Evolutionary conservation across 2,113 vertebrate genomes (phyloP).

Genomic region (Tragulus kanchil): DNA sequence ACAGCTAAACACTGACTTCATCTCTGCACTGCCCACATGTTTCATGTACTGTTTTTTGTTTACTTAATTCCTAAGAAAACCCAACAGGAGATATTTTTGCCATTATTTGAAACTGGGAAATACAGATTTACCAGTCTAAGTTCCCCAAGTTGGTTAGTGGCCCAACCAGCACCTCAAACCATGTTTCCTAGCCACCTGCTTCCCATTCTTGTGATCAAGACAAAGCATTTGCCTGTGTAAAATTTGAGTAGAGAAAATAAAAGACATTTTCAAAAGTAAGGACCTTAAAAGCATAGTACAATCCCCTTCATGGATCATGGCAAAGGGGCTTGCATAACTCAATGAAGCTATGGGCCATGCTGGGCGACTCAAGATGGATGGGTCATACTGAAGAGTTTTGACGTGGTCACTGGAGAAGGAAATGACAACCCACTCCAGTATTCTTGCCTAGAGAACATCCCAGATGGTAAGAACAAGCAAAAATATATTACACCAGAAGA

Average conservation of each 20-base stretch:
- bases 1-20: not conserved
- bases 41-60: not conserved
- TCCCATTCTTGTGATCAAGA: not conserved
- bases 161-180: not conserved
- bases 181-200: not conserved
- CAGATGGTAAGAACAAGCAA: not conserved
- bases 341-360: not conserved
- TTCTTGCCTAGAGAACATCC: not conserved
- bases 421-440: not conserved
- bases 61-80: not conserved
- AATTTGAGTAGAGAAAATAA: not conserved
- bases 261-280: not conserved
- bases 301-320: not conserved
- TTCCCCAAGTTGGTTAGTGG: not conserved
- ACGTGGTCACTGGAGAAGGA: not conserved
- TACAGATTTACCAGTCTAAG: accelerated
- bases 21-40: not conserved
- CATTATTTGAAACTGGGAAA: not conserved
- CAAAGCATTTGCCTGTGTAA: not conserved
- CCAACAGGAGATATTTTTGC: not conserved
- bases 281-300: not conserved
- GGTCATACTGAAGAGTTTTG: not conserved
- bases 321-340: not conserved
- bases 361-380: not conserved
- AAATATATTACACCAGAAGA: not conserved